Evolutionary conservation across 1,140 invertebrate species (phyloP).

Genomic region (Megalopta genalis): DNA sequence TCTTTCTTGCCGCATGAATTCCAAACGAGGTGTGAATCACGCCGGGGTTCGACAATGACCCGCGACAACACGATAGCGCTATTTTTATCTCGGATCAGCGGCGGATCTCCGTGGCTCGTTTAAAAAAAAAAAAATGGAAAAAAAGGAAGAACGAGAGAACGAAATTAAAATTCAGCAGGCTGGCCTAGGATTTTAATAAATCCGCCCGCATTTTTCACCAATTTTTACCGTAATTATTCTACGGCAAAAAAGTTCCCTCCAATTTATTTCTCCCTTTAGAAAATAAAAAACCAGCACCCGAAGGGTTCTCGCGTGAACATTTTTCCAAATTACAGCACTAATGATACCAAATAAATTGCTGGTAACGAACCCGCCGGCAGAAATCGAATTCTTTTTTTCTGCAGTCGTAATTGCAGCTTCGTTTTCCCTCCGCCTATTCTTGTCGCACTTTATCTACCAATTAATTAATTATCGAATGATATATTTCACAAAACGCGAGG

Average conservation of each 20-base stretch:
- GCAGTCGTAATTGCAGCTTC: background rate
- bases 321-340: too few relatives aligned
- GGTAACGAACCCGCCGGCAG: too few relatives aligned
- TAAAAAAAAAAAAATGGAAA: background rate
- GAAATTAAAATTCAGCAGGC: background rate
- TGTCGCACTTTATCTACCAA: too few relatives aligned
- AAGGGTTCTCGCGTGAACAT: too few relatives aligned
- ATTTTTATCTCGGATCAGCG: background rate
- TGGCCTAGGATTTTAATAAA: background rate
- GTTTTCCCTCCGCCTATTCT: too few relatives aligned
- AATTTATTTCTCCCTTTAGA: background rate
- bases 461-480: too few relatives aligned
- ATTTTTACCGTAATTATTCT: background rate
- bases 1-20: background rate
- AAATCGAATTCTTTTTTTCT: too few relatives aligned
- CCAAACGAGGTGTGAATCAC: constrained; percentile 5
- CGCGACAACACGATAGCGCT: background rate
- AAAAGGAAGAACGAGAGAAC: background rate
- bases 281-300: too few relatives aligned
- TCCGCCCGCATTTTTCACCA: background rate
- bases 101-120: background rate
- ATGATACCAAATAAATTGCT: too few relatives aligned
- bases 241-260: background rate
- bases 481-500: too few relatives aligned
- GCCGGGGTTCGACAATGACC: background rate